Percentiles rank a stretch among this genome's conserved stretches.
phyloP scores from a whole-genome alignment of 2,888 invertebrate genomes.

The Epinotia nisella region DNA sequence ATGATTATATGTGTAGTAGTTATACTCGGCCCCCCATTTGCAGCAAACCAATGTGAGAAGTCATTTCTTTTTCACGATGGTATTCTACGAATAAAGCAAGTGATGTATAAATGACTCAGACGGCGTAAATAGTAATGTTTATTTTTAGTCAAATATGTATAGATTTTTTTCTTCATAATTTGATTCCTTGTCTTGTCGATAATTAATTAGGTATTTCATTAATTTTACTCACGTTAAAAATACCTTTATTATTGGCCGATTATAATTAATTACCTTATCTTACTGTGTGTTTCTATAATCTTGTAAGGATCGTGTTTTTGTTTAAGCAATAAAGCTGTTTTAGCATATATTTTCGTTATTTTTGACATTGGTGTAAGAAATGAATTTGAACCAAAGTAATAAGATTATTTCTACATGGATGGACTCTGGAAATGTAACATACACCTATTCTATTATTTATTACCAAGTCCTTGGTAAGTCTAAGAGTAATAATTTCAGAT shows the following conservation, averaged over 20 bases:
- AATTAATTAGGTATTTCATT: neutral
- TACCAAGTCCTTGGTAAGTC: neutral
- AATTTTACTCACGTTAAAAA: neutral
- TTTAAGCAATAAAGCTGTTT: conserved; percentile 26
- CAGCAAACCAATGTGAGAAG: neutral
- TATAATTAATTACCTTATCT: neutral
- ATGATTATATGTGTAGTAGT: conserved; percentile 3
- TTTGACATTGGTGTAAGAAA: neutral
- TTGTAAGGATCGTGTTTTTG: conserved; percentile 27
- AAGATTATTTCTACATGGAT: neutral
- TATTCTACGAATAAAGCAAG: neutral
- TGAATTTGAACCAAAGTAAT: neutral
- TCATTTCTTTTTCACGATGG: too few species aligned
- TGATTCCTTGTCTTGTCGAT: too few species aligned
- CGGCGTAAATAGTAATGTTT: too few species aligned
- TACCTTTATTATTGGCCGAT: neutral
- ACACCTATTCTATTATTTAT: neutral
- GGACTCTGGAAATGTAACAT: neutral
- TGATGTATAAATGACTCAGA: neutral
- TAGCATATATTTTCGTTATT: neutral
- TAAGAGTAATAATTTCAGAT: neutral
- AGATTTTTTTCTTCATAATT: neutral
- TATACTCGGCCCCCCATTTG: conserved; percentile 6
- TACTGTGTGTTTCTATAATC: neutral
- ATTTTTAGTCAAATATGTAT: neutral